Evolutionary conservation across 2,888 invertebrate species (phyloP).

Genomic region (Linnaemya tessellans): DNA sequence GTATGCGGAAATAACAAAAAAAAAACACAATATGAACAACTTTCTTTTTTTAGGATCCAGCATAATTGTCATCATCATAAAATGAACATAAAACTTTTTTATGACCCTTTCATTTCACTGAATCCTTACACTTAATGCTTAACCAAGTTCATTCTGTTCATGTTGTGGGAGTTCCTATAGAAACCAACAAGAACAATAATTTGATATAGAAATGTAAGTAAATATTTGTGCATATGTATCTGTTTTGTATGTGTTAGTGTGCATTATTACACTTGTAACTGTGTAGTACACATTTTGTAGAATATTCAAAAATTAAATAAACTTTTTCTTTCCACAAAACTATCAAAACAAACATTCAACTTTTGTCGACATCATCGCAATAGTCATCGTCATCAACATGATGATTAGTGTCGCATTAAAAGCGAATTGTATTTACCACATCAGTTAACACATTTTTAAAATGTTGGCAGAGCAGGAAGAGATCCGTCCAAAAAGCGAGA

Average conservation of each 20-base stretch:
- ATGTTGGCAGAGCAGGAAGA: conserved; percentile 42
- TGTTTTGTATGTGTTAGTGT: not conserved
- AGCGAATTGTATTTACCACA: conserved; percentile 69
- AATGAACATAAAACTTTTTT: conserved; percentile 79
- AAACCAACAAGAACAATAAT: conserved; percentile 37
- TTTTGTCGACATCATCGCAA: conserved; percentile 25
- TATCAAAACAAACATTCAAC: conserved; percentile 58
- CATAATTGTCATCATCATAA: conserved; percentile 80
- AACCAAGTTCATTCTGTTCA: conserved; percentile 46
- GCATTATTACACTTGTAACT: conserved; percentile 31
- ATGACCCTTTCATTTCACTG: conserved; percentile 70
- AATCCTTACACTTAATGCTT: conserved; percentile 55
- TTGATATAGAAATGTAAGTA: conserved; percentile 45
- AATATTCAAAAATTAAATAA: conserved; percentile 63
- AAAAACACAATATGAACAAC: not conserved
- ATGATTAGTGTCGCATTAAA: conserved; percentile 72
- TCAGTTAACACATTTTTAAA: conserved; percentile 66
- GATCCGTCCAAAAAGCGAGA: not conserved
- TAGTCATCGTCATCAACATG: conserved; percentile 60
- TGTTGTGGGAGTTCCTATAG: conserved; percentile 37
- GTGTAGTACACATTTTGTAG: conserved; percentile 35
- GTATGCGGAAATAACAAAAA: not conserved
- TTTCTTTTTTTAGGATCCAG: conserved; percentile 73
- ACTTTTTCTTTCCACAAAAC: conserved; percentile 63
- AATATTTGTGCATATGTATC: not conserved